Evolutionary conservation across 2,888 invertebrate species (phyloP).

Genomic region (Cephus pygmeus): DNA sequence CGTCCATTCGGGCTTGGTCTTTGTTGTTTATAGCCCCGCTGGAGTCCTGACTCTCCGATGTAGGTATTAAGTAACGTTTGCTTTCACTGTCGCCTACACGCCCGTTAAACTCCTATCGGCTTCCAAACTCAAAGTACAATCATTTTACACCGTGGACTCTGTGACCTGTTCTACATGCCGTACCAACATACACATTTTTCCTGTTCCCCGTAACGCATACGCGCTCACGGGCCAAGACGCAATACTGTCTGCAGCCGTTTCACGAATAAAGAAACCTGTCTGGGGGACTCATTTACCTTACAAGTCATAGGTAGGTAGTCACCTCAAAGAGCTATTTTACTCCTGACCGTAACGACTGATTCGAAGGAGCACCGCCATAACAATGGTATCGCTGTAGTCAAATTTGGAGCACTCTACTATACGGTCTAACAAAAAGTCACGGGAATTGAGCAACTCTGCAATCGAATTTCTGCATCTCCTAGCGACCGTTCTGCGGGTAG

Average conservation of each 20-base stretch:
- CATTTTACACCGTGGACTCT: not conserved
- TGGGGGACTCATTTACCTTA: not conserved
- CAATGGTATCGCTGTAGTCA: too few species aligned
- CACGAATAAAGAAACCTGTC: not conserved
- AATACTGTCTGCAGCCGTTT: not conserved
- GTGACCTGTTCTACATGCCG: not conserved
- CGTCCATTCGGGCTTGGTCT: constrained; percentile 30
- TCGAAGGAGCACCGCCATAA: too few species aligned
- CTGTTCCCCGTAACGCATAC: not conserved
- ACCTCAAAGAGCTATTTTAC: not conserved
- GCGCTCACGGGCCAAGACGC: not conserved
- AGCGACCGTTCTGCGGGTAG: not conserved
- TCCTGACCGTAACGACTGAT: too few species aligned
- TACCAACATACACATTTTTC: not conserved
- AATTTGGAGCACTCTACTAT: too few species aligned
- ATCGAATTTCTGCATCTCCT: not conserved
- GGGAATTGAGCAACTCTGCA: not conserved
- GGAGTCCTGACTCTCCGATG: constrained; percentile 34
- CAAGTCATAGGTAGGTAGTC: not conserved
- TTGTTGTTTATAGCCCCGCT: constrained; percentile 43
- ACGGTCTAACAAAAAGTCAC: not conserved
- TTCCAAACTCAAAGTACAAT: not conserved
- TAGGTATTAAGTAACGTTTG: constrained; percentile 55
- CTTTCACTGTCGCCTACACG: constrained; percentile 60
- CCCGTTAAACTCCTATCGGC: constrained; percentile 46